phyloP scores from a whole-genome alignment of 2,888 invertebrate genomes.

The Nomada hirtipes region DNA sequence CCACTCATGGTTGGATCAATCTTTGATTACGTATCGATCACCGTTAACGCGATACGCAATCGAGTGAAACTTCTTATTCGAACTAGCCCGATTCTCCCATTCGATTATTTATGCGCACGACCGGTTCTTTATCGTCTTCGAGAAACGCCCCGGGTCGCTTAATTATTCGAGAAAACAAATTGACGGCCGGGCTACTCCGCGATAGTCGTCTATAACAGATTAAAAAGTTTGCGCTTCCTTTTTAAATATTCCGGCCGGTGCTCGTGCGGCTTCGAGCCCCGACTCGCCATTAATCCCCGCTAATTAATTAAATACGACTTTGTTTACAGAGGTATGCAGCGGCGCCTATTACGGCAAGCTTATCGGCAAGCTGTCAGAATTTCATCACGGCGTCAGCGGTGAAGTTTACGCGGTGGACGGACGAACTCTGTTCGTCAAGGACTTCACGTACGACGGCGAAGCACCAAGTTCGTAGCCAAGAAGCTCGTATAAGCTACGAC shows the following conservation, averaged over 20 bases:
- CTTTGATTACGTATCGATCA: conserved; percentile 32
- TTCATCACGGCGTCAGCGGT: conserved; percentile 94
- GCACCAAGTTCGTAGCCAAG: conserved; percentile 89
- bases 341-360: conserved; percentile 91
- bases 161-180: conserved; percentile 33
- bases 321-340: conserved; percentile 79
- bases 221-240: neutral
- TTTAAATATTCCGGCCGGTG: neutral
- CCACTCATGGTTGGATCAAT: conserved; percentile 7
- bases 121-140: conserved; percentile 32
- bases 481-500: neutral
- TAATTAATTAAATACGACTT: conserved; percentile 53
- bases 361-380: conserved; percentile 90
- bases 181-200: neutral
- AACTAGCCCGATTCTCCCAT: conserved; percentile 33
- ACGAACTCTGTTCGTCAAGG: conserved; percentile 93
- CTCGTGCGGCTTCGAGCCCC: too few relatives aligned
- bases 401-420: conserved; percentile 95
- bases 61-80: conserved; percentile 49
- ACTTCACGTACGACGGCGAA: conserved; percentile 96
- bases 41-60: conserved; percentile 48
- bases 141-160: conserved; percentile 9
- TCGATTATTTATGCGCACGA: conserved; percentile 44
- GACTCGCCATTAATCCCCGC: conserved; percentile 6
- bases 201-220: too few relatives aligned